Evolutionary conservation across 2,797 vertebrate genomes (phyloP), one percentile per base, ranked within the genome.

Genomic region (Poecilia wingei): DNA sequence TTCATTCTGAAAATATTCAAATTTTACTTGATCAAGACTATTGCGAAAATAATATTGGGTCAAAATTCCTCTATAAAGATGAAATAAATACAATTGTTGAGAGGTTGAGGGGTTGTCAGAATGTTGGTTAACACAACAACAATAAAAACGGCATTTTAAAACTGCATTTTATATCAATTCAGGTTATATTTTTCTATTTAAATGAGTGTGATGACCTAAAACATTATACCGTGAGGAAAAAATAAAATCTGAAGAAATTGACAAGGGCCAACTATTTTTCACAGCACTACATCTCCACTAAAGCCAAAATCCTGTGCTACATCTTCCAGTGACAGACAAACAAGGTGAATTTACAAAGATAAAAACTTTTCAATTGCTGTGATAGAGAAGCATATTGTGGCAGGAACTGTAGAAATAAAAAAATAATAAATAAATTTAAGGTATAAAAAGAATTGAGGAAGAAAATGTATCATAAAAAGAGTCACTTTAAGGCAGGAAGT

Each of bases 401-500:
- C 5, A 68, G 7, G 12, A 64, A 22, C 20, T 33, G 31, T 64
- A 47, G 18, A 20, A 31, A 31, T 31, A 31, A 31, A 31, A 31
- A 31, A 31, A 31, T 31, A 31, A 31, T 31, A 31, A 31, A 43
- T 13, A 20, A 66, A 72, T 47, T 14, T 74, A 2, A 20, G 16
- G 16, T 25, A 69, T 51, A n/a, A 25, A 74, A 16, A 45, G 36
- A n/a, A 53, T 18, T 14, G 66, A 75, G 25, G 8, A 71, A 64
- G 49, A 13, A 31, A 36, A 33, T 31, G 2, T 49, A 7, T 9
- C 53, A 36, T 39, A 13, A 73, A 2, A 33, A 78, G 49, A 47
- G 39, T 18, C 59, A 77, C 72, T 76, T 45, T 51, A 47, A 81
- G 78, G 66, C 75, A 85, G 66, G 68, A 73, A 76, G 76, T 20